A percentile compares a stretch with the other conserved stretches of the same genome.
Evolutionary conservation across 2,888 invertebrate genomes (phyloP).

Genomic region (Oscheius sp.): DNA sequence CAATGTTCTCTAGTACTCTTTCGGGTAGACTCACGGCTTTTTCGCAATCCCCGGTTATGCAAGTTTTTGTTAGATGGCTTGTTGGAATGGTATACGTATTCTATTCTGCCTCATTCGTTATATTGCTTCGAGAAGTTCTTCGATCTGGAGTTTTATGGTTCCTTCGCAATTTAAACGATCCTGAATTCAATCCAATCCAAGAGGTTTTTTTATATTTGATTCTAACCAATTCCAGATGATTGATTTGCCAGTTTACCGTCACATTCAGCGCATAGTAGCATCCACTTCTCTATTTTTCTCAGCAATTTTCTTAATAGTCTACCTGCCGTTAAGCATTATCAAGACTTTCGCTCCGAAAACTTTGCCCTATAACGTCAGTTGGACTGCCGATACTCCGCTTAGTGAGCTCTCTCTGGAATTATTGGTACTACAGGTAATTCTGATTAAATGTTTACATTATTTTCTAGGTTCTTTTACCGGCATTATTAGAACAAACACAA

Average conservation of each 20-base stretch:
- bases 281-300: conserved; percentile 88
- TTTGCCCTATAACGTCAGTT: conserved; percentile 90
- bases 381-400: conserved; percentile 77
- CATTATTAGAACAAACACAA: conserved; percentile 93
- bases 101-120: conserved; percentile 95
- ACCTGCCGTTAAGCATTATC: conserved; percentile 89
- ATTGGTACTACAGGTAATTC: conserved; percentile 76
- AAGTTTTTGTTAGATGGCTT: conserved; percentile 97
- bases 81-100: conserved; percentile 98
- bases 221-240: conserved; percentile 81
- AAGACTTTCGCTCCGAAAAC: conserved; percentile 83
- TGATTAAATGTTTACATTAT: background rate
- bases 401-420: conserved; percentile 93
- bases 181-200: conserved; percentile 98
- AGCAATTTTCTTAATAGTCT: conserved; percentile 91
- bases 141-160: conserved; percentile 98
- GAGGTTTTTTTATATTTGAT: conserved; percentile 73
- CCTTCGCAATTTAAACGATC: conserved; percentile 94
- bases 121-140: conserved; percentile 84
- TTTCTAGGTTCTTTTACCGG: conserved; percentile 84
- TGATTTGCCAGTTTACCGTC: conserved; percentile 89
- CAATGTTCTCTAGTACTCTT: conserved; percentile 78
- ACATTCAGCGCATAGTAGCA: conserved; percentile 87
- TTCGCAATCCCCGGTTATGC: conserved; percentile 89
- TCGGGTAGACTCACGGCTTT: conserved; percentile 82